phyloP scores from a whole-genome alignment of 2,797 vertebrate species.

The Acanthopagrus latus region DNA sequence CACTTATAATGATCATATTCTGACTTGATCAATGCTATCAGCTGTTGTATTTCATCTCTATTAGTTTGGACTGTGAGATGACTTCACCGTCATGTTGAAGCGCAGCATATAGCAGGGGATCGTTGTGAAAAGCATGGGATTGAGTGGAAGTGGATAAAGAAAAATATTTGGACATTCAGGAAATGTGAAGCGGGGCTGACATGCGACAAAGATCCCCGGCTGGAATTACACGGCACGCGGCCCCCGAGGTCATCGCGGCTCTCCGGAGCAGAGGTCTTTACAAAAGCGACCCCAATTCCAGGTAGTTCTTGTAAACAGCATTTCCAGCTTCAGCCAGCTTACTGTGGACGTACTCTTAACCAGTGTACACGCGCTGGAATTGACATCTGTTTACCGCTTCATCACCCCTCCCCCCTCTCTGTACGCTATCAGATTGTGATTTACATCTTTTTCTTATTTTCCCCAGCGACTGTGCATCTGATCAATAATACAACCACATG shows the following conservation, averaged over 20 bases:
- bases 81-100: background rate
- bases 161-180: background rate
- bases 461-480: slow-evolving; percentile 19
- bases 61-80: too few species aligned
- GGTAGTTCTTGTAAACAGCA: background rate
- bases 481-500: slow-evolving; percentile 58
- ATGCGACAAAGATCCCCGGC: background rate
- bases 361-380: slow-evolving; percentile 9
- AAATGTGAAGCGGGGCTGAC: background rate
- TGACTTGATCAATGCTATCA: too few species aligned
- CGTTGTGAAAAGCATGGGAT: background rate
- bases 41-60: too few species aligned
- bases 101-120: background rate
- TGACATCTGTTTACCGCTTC: slow-evolving; percentile 39
- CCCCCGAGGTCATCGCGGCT: background rate
- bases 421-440: slow-evolving; percentile 24
- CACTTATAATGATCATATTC: background rate
- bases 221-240: background rate
- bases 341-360: background rate
- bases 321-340: background rate
- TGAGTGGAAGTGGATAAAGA: background rate
- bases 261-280: background rate
- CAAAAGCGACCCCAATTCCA: background rate
- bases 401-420: background rate
- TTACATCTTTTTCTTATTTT: slow-evolving; percentile 32